Base-by-base conservation (phyloP, 1,140 invertebrate species). In the Danaus plexippus region DNA sequence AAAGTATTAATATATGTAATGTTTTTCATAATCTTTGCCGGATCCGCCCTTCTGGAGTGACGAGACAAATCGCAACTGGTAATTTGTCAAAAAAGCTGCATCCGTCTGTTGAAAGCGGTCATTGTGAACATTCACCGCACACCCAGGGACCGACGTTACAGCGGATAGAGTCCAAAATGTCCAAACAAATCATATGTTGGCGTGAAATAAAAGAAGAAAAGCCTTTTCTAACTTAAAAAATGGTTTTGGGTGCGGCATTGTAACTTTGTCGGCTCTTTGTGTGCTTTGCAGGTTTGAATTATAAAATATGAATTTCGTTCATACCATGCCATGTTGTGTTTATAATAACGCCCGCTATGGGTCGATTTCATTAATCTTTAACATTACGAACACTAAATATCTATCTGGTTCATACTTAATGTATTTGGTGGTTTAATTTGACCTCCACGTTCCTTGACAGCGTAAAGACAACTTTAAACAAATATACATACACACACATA, bases 51-150 rank as follows among this genome's bases (percentile, higher is more conserved):
- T 71, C 74, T 32, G 22, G 22, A 32, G 22, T 32, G 22, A 63
- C 69, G 77, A 86, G 80, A 86, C 80, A 86, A 86, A 86, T 81
- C 79, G 79, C 65, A 69, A 75, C 72, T 79, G 77, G 77, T 75
- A 79, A 86, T 86, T 86, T 86, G 72, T 86, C 83, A 86, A 83
- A 86, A 83, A 81, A 80, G 77, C 77, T 86, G 80, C 75, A 81
- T 86, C 83, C 83, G 83, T 72, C 71, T 62, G 69, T 66, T 76
- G 74, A 80, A 86, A 82, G 75, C 73, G 77, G 74, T 68, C 68
- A 78, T 84, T 80, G 77, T 80, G 50, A 55, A 64, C 57, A 64
- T 58, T 47, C 67, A 69, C 66, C 57, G 50, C 66, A 57, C 49
- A 48, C 40, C 15, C 54, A 58, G 57, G 56, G 52, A 61, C 43